Evolutionary conservation across 1,140 invertebrate genomes (phyloP).

Genomic region (Trichogramma pretiosum): DNA sequence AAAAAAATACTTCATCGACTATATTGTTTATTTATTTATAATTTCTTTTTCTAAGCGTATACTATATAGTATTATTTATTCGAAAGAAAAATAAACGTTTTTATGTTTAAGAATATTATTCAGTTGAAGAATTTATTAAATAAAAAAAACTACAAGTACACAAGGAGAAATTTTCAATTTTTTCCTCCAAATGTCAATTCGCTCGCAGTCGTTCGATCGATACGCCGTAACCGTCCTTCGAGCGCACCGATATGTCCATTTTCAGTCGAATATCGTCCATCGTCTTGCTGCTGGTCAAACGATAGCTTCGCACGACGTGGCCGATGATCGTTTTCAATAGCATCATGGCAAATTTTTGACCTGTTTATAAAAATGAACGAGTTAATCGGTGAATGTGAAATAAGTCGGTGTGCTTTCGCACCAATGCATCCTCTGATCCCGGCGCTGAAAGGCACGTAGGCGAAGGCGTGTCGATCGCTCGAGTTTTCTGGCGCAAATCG

Average conservation of each 20-base stretch:
- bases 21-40: too few species aligned
- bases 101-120: constrained; percentile 19
- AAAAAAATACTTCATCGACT: too few species aligned
- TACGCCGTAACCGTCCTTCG: constrained; percentile 19
- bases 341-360: constrained; percentile 45
- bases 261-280: constrained; percentile 18
- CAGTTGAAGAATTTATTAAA: constrained; percentile 21
- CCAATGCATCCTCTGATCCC: constrained; percentile 53
- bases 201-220: constrained; percentile 4
- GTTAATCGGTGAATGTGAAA: constrained; percentile 12
- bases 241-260: constrained; percentile 22
- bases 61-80: constrained; percentile 18
- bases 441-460: constrained; percentile 51
- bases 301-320: constrained; percentile 29
- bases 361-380: constrained; percentile 21
- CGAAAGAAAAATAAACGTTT: constrained; percentile 16
- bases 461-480: constrained; percentile 33
- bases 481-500: constrained; percentile 49
- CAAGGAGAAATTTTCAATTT: too few species aligned
- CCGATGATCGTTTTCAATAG: constrained; percentile 41
- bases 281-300: constrained; percentile 1
- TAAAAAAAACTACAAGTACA: constrained; percentile 18
- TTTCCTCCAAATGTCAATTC: too few species aligned
- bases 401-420: too few species aligned
- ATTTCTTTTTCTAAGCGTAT: constrained; percentile 15